phyloP scores from a whole-genome alignment of 2,113 vertebrate species.

The Dromaius novaehollandiae region DNA sequence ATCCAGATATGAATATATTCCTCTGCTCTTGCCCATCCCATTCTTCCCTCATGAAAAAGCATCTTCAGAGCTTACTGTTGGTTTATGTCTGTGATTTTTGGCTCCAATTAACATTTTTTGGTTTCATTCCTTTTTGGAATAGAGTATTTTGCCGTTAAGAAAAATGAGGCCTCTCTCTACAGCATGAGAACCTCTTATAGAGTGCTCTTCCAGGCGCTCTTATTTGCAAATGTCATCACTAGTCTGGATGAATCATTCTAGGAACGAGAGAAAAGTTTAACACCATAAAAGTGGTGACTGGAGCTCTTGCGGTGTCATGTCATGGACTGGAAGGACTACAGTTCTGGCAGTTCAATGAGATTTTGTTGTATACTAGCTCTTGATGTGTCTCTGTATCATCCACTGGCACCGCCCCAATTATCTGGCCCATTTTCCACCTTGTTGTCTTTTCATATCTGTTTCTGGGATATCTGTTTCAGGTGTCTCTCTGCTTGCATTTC shows the following conservation, averaged over 20 bases:
- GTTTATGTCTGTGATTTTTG: conserved; percentile 65
- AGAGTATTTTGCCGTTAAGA: not conserved
- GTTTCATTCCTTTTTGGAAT: not conserved
- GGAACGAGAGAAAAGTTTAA: not conserved
- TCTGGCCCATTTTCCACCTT: not conserved
- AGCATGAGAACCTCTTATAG: not conserved
- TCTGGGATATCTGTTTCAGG: not conserved
- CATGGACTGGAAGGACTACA: not conserved
- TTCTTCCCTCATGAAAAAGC: conserved; percentile 56
- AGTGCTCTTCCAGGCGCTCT: not conserved
- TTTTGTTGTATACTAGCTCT: not conserved
- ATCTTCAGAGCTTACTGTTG: conserved; percentile 47
- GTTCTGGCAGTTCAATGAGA: not conserved
- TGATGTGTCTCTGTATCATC: not conserved
- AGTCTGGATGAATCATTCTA: not conserved
- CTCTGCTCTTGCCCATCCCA: conserved; percentile 17
- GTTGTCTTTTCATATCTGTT: not conserved
- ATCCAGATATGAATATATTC: not conserved
- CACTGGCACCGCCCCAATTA: not conserved
- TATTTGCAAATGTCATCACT: not conserved
- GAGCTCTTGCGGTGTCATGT: not conserved
- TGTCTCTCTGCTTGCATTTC: not conserved
- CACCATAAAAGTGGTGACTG: not conserved
- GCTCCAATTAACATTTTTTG: conserved; percentile 63
- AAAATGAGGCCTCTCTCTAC: not conserved